Percentiles rank a stretch among this genome's conserved stretches.
phyloP scores from a whole-genome alignment of 1,140 invertebrate genomes.

The Caenorhabditis latens region DNA sequence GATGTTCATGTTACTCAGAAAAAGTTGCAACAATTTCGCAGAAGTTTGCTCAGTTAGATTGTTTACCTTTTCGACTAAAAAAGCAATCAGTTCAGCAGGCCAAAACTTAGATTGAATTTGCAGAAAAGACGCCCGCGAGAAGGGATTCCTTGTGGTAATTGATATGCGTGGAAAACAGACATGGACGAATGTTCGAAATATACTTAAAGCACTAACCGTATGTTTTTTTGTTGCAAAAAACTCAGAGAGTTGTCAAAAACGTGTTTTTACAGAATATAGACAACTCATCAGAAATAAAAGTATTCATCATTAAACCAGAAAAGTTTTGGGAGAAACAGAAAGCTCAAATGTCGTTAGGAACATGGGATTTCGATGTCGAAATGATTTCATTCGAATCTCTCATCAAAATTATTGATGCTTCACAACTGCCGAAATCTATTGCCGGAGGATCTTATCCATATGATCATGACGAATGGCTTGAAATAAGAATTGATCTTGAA shows the following conservation, averaged over 20 bases:
- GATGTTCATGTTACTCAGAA: too few relatives aligned
- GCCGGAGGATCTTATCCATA: conserved; percentile 90
- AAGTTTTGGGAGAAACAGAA: conserved; percentile 99
- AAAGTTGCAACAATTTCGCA: too few relatives aligned
- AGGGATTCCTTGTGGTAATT: conserved; percentile 92
- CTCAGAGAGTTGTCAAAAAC: not conserved
- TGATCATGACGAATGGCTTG: conserved; percentile 96
- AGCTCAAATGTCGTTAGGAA: conserved; percentile 82
- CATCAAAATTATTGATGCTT: conserved; percentile 89
- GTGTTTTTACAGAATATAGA: conserved; percentile 34
- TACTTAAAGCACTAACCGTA: conserved; percentile 89
- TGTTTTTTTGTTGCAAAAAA: conserved; percentile 55
- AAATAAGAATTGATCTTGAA: conserved; percentile 85
- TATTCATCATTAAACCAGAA: conserved; percentile 96
- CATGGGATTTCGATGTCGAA: conserved; percentile 91
- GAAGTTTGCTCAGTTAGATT: too few relatives aligned
- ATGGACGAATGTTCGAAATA: conserved; percentile 95
- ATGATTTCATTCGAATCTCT: conserved; percentile 94
- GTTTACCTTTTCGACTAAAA: not conserved
- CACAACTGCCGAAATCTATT: conserved; percentile 91
- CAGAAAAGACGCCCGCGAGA: conserved; percentile 79
- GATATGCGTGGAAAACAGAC: conserved; percentile 89
- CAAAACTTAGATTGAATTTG: not conserved
- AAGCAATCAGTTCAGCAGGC: not conserved
- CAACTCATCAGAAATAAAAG: conserved; percentile 82